Evolutionary conservation across 64 coral and sea anemone species (phyloP).

Genomic region (Pocillopora damicornis): DNA sequence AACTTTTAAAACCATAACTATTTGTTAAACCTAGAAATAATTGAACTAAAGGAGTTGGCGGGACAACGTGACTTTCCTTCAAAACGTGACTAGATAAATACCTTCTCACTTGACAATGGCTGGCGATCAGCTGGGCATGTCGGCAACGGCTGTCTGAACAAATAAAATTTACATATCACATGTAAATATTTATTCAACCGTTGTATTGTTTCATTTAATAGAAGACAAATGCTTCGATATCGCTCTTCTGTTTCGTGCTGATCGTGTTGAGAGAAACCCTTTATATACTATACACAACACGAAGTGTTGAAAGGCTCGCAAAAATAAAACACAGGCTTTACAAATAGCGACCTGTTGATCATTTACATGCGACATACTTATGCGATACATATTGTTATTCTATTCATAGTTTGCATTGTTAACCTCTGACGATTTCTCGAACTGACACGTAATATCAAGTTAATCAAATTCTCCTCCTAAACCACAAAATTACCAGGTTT

Average conservation of each 20-base stretch:
- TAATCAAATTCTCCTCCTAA: neutral
- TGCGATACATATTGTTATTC: neutral
- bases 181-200: neutral
- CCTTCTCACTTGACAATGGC: conserved; percentile 24
- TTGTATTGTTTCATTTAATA: neutral
- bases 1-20: too few species aligned
- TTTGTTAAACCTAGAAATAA: too few species aligned
- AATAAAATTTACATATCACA: neutral
- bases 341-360: neutral
- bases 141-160: conserved; percentile 2
- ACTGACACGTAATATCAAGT: neutral
- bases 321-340: too few species aligned
- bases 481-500: neutral
- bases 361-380: neutral
- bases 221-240: neutral
- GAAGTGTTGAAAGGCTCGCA: too few species aligned
- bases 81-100: neutral
- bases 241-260: too few species aligned
- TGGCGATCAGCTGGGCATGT: conserved; percentile 28
- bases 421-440: neutral
- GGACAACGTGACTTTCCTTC: neutral
- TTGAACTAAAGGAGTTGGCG: neutral
- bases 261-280: too few species aligned
- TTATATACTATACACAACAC: too few species aligned
- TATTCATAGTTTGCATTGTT: neutral